Percentiles rank a stretch among this genome's conserved stretches.
These are phyloP conservation scores for Druon quercuslanigerum DNA, from an alignment of 1,140 invertebrate genomes.

Conservation along the genomic window DNA sequence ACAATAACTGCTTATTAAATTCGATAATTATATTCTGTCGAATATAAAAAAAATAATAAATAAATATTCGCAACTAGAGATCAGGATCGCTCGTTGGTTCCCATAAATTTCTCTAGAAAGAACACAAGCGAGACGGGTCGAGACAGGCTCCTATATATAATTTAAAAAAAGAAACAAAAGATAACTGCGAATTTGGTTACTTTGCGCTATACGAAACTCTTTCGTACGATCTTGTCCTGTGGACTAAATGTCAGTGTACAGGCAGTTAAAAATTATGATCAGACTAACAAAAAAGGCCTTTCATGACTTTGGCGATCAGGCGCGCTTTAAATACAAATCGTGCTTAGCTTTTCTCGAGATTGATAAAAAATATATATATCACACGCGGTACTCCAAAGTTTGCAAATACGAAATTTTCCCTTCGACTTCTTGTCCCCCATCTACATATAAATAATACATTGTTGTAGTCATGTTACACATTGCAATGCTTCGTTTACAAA, in stretches of 20 bases:
- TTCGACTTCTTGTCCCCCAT: conserved; percentile 2
- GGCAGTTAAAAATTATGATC: conserved; percentile 8
- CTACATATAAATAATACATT: conserved; percentile 18
- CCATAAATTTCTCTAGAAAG: conserved; percentile 6
- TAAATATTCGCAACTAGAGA: conserved; percentile 17
- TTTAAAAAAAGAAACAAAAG: conserved; percentile 5
- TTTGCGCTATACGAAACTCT: background rate
- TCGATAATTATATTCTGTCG: conserved; percentile 25
- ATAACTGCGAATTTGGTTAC: background rate
- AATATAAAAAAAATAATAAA: conserved; percentile 23
- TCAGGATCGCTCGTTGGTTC: conserved; percentile 12
- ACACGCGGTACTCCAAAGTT: conserved; percentile 10
- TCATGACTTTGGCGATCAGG: background rate
- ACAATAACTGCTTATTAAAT: conserved; percentile 6
- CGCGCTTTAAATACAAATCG: background rate
- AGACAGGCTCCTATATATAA: background rate
- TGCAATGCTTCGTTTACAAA: conserved; percentile 20
- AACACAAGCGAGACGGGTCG: conserved; percentile 21
- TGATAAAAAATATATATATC: conserved; percentile 10
- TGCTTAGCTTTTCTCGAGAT: background rate
- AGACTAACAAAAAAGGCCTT: background rate
- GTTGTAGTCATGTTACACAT: background rate
- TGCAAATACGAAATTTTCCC: background rate
- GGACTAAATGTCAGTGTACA: conserved; percentile 16
- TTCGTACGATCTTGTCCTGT: background rate